Evolutionary conservation across 2,113 vertebrate species (phyloP), one percentile per base, ranked within the genome.

Genomic region (Uria lomvia): DNA sequence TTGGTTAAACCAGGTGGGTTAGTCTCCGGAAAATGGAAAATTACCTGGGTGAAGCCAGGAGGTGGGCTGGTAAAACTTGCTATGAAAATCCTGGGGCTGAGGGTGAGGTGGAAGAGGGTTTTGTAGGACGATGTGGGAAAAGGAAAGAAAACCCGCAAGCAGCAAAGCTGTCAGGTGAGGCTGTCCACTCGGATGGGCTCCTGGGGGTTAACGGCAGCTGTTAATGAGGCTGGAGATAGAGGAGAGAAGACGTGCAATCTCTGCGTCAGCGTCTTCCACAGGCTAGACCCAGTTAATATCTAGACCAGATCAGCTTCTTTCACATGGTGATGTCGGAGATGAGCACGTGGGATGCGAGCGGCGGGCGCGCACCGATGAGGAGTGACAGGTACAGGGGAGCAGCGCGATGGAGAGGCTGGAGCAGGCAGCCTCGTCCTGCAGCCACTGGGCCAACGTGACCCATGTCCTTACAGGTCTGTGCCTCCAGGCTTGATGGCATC

Each of bases 301-400:
- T 55, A 4, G 8, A 40, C 49, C 67, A 55, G 67, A 30, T 78
- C 71, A 38, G 65, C 85, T 50, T 47, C 56, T 50, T 14, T 17
- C 23, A 18, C 2, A 36, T 0, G 0, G 36, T 1, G 0, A 10
- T 32, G 63, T 20, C 2, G 4, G 68, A 52, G 49, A 5, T 12
- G 80, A 75, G 67, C 0, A 0, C 0, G 7, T 1, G 8, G 62
- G 78, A 65, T 0, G 0, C 1, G 26, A 72, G 67, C 8, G 3
- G 88, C 0, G 6, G 65, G 55, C 4, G 1, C 8, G 0, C 2
- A 0, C 11, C 9, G 0, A 66, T 81, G 82, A n/a, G 74, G 45
- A n/a, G 58, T 36, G 91, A 59, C 62, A 38, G 71, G 50, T 23
- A 17, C 4, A 0, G 50, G 29, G 45, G n/a, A 66, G 36, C 47